Base-by-base conservation (phyloP, 1,140 invertebrate species). In the Zaprionus taronus region DNA sequence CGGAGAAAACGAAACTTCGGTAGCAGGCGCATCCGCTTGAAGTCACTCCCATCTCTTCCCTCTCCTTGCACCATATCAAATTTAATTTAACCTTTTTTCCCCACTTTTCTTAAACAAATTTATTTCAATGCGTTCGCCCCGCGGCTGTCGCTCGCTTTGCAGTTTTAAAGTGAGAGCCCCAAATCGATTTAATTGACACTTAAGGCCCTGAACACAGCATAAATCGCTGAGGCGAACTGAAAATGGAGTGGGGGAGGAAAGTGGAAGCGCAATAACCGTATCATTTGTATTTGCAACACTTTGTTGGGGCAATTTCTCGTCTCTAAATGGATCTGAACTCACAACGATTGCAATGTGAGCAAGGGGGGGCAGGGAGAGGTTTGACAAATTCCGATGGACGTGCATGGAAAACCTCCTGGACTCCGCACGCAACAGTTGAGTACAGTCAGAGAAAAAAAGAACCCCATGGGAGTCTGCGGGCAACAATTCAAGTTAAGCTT, bases 221-320 rank as follows among this genome's bases (percentile, higher is more conserved):
- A 89, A 87, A 87, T 90, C 74, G 85, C 41, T 71, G 41, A 51
- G 60, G 64, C 7, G 47, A 17, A 4, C 9, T 4, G 47, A 22
- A 5, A 14, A 1, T 4, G 47, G 20, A 1, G 22, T 9, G 20
- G 4, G 20, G 22, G 12, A 24, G 12, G 20, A 20, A 47, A 44
- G 22, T 66, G 44, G 55, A 20, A 49, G 66, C 73, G 34, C 85
- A 90, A 85, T 84, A 78, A 60, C 81, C 83, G 85, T 89, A 79
- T 89, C 83, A 86, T 89, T 86, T 89, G 77, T 81, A 75, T 70
- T 75, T 63, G 58, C 31, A 58, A 75, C 81, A 74, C 82, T 83
- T 76, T 81, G 20, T 51, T 51, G 47, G 47, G 47, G 47, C 47
- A 51, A 51, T 51, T 51, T 20, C 47, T 14, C 20, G 20, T 24